Conservation (phyloP, 2,888 invertebrate genomes). For the Metallyticus violacea region DNA sequence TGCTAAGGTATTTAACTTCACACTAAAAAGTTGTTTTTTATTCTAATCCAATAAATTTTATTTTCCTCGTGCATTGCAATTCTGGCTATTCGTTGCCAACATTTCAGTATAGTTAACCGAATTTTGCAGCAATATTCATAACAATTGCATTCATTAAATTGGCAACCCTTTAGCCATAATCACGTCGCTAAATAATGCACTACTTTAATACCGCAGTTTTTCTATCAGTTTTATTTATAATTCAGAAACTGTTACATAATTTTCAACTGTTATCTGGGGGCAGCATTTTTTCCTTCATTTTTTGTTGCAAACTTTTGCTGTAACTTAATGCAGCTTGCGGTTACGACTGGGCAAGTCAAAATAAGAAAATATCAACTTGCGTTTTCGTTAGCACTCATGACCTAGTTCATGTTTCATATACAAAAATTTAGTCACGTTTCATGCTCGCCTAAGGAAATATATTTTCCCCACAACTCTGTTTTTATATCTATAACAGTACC, state of each 20-base stretch:
- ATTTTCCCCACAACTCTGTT: not conserved
- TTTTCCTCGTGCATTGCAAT: no score
- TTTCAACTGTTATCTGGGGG: not conserved
- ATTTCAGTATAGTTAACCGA: no score
- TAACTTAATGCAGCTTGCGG: not conserved
- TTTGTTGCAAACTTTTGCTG: not conserved
- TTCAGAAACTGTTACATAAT: not conserved
- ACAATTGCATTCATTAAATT: no score
- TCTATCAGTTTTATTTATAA: not conserved
- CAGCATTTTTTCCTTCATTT: not conserved
- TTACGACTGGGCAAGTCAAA: not conserved
- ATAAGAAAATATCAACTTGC: not conserved
- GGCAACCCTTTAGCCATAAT: no score
- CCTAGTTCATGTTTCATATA: not conserved
- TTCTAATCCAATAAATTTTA: no score
- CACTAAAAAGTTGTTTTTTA: no score
- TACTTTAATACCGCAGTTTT: no score
- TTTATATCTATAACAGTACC: no score
- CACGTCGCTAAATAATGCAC: no score
- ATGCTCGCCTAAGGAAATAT: not conserved
- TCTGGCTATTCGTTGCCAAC: no score
- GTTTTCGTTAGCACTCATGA: not conserved
- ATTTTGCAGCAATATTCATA: no score
- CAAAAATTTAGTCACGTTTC: not conserved
- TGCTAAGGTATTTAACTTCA: no score